These are phyloP conservation scores for Cataglyphis cursor DNA, from an alignment of 2,888 invertebrate species.

Conservation along the genomic window DNA sequence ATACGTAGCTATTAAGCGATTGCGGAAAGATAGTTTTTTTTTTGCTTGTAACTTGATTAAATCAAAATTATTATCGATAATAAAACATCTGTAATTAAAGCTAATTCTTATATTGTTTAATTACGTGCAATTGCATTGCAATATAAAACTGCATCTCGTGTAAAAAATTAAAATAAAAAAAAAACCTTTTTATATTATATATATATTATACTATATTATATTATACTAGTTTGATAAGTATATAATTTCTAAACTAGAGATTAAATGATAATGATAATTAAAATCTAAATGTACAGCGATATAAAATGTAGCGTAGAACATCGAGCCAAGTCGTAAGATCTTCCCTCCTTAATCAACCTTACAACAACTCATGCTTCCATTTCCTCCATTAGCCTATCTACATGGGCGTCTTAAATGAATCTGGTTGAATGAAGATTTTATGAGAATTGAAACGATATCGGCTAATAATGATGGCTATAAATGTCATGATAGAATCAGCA, in stretches of 20 bases:
- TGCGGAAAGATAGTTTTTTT: neutral
- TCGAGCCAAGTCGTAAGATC: neutral
- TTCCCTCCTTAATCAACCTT: neutral
- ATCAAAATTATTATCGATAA: neutral
- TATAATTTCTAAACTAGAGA: slow-evolving; percentile 8
- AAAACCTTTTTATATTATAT: no score
- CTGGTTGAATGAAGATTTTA: slow-evolving; percentile 84
- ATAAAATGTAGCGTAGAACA: neutral
- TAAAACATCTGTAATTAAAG: neutral
- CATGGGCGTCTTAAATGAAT: slow-evolving; percentile 64
- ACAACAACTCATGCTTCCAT: neutral
- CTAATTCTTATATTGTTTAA: neutral
- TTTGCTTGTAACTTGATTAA: neutral
- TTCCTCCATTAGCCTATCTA: neutral
- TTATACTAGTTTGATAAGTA: neutral
- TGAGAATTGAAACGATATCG: slow-evolving; percentile 84
- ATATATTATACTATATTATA: neutral
- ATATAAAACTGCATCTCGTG: neutral
- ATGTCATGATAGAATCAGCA: slow-evolving; percentile 86
- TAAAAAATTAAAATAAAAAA: slow-evolving; percentile 1
- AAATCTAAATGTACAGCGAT: neutral
- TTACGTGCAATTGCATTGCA: neutral
- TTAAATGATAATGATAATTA: neutral
- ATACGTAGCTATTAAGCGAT: neutral
- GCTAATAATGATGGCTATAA: slow-evolving; percentile 86